Conservation (phyloP, 2,113 vertebrate genomes). For the Dasypus novemcinctus region DNA sequence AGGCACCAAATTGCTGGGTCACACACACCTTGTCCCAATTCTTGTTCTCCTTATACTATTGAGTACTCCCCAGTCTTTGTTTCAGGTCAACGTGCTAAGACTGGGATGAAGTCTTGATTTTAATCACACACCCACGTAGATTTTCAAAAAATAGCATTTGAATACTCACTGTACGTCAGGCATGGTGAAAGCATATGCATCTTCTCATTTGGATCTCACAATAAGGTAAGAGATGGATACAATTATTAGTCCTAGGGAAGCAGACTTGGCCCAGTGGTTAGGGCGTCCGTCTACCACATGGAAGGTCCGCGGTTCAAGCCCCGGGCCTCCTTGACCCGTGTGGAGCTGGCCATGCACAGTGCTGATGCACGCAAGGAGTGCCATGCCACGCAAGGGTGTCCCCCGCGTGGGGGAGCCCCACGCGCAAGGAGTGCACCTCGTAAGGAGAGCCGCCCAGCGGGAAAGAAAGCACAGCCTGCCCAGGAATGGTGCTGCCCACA, state of each 20-base stretch:
- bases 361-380: too few species aligned
- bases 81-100: background rate
- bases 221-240: background rate
- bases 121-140: background rate
- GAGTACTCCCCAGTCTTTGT: background rate
- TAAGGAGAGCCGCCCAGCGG: too few species aligned
- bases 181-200: background rate
- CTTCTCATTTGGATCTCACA: background rate
- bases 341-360: too few species aligned
- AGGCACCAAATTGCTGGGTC: background rate
- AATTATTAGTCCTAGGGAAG: background rate
- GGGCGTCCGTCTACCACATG: too few species aligned
- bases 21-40: background rate
- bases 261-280: too few species aligned
- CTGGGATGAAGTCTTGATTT: background rate
- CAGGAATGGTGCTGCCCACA: too few species aligned
- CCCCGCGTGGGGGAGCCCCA: too few species aligned
- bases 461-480: too few species aligned
- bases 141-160: background rate
- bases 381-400: too few species aligned
- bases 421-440: too few species aligned
- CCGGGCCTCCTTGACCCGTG: too few species aligned
- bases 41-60: background rate
- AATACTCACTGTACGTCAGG: background rate
- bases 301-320: too few species aligned